Evolutionary conservation across 2,888 invertebrate genomes (phyloP), one percentile per base, ranked within the genome.

Genomic region (Eristalis arbustorum): DNA sequence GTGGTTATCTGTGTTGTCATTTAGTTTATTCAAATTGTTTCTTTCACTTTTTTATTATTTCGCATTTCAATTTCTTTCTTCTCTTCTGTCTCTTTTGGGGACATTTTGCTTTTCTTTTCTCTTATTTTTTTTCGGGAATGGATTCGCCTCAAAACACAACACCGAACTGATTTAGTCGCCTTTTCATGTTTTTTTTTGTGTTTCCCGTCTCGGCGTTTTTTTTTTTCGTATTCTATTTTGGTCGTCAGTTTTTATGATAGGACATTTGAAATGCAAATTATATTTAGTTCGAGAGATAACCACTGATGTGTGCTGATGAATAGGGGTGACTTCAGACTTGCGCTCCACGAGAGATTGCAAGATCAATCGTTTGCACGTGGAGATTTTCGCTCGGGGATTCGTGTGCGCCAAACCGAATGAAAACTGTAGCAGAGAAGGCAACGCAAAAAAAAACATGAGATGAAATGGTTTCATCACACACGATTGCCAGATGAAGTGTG

Each of bases 201-300:
- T 59, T 23, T 25, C 59, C 23, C 59, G 37, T 59, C 13, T 49
- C 49, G 1, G 18, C 3, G 4, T 49, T 23, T 59, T 2, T 69
- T 37, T 37, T 3, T 37, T 69, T 59, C 49, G 1, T 37, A 23
- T 37, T 37, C 71, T 71, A 40, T 71, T 71, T 71, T 40, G 0
- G 59, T 61, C 61, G 22, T 34, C 37, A 59, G 40, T 59, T 59
- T 49, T 69, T 69, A 59, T 69, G 69, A 59, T 68, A 57, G 68
- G 56, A 34, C 61, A 72, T 72, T 72, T 63, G 62, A 62, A 72
- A 62, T 72, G 72, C 72, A 72, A 72, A 72, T 72, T 71, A 62
- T 62, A 62, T 72, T 72, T 72, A 62, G 62, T 62, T 31, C 31
- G 11, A 49, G 14, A 72, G 61, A 72, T 72, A 72, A 72, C 31